phyloP scores from a whole-genome alignment of 1,140 invertebrate genomes.

The Riptortus pedestris region DNA sequence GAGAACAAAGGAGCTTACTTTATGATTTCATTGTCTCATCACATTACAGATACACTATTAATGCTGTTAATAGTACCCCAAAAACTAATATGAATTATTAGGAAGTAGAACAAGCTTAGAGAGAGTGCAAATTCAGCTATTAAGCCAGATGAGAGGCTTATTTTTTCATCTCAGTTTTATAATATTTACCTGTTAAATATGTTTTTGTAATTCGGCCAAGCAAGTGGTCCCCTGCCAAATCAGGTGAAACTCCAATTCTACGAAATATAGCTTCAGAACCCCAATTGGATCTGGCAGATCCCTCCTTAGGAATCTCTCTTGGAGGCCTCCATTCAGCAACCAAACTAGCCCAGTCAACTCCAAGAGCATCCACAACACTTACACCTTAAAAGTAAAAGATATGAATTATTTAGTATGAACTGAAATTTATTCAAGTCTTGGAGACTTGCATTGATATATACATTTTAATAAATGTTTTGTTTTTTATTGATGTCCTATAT shows the following conservation, averaged over 20 bases:
- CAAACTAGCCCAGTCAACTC: slow-evolving; percentile 85
- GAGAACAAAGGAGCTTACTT: no score
- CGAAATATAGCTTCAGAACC: slow-evolving; percentile 57
- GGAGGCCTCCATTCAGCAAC: slow-evolving; percentile 58
- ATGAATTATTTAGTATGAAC: background rate
- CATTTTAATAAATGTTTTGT: no score
- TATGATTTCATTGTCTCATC: no score
- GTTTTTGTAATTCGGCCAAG: background rate
- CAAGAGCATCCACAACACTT: slow-evolving; percentile 53
- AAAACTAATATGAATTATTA: no score
- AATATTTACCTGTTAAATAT: background rate
- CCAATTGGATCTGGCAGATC: slow-evolving; percentile 60
- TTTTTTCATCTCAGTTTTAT: no score
- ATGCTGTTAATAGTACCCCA: no score
- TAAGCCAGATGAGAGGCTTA: no score
- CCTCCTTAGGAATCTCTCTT: slow-evolving; percentile 35
- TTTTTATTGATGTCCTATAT: no score
- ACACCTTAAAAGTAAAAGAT: background rate
- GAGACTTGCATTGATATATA: no score
- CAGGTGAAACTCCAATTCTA: slow-evolving; percentile 58
- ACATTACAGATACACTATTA: no score
- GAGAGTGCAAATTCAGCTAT: no score
- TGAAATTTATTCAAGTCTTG: background rate
- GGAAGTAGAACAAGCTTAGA: no score
- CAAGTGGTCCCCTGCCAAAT: slow-evolving; percentile 41